These are phyloP conservation scores for Enteromius paludinosus DNA, from an alignment of 2,797 vertebrate genomes.

Conservation along the genomic window DNA sequence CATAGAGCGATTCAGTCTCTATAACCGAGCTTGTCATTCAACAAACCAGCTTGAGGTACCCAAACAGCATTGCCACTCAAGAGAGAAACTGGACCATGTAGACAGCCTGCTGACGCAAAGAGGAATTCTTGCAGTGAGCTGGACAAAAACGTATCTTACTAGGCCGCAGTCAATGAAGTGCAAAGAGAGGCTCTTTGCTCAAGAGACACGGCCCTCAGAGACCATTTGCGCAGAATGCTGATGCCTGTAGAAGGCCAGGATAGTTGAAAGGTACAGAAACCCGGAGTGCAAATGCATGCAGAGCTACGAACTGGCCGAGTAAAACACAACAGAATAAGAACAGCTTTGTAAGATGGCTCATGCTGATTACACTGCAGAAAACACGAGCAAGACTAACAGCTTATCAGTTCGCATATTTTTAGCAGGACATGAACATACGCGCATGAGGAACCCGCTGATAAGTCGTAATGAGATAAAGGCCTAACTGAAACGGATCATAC, in stretches of 20 bases:
- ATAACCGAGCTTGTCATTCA: constrained; percentile 34
- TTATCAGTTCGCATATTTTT: constrained; percentile 21
- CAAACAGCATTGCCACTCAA: constrained; percentile 36
- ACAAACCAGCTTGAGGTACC: constrained; percentile 17
- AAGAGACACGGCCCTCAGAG: constrained; percentile 37
- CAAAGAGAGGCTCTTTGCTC: constrained; percentile 39
- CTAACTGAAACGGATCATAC: constrained; percentile 33
- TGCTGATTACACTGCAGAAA: constrained; percentile 12
- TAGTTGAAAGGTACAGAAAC: constrained; percentile 38
- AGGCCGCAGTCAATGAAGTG: constrained; percentile 54
- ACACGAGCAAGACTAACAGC: constrained; percentile 17
- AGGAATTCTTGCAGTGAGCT: constrained; percentile 35
- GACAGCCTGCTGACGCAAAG: constrained; percentile 40
- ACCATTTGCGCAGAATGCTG: constrained; percentile 44
- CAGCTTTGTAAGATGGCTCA: constrained; percentile 6
- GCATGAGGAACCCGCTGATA: constrained; percentile 1
- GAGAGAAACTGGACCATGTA: constrained; percentile 29
- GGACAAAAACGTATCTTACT: constrained; percentile 34
- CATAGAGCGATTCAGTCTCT: constrained; percentile 10
- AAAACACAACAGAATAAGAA: constrained; percentile 6
- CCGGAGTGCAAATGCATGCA: not conserved
- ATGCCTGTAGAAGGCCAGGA: constrained; percentile 35
- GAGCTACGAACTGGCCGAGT: not conserved
- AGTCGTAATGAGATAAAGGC: constrained; percentile 23
- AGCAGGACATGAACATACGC: not conserved